Evolutionary conservation across 2,113 vertebrate genomes (phyloP).

Genomic region (Thamnophis sirtalis): DNA sequence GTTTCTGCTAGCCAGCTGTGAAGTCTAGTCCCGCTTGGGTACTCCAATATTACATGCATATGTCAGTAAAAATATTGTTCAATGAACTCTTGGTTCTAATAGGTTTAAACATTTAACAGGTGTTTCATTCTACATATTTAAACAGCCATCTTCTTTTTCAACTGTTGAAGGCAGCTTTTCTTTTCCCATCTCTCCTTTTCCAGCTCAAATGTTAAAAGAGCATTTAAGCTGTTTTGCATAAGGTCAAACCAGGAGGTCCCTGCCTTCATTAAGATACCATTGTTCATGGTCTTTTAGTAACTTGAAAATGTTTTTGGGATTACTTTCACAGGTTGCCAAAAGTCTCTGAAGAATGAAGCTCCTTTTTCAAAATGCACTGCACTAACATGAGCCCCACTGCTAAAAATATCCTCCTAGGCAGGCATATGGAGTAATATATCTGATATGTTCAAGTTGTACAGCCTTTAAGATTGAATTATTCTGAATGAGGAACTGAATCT

Average conservation of each 20-base stretch:
- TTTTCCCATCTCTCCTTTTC: not conserved
- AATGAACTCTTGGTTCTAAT: not conserved
- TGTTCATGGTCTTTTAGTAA: not conserved
- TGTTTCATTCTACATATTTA: not conserved
- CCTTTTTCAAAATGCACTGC: not conserved
- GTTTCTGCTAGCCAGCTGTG: not conserved
- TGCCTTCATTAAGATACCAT: not conserved
- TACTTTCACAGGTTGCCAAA: not conserved
- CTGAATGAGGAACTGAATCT: not conserved
- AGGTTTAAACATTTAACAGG: not conserved
- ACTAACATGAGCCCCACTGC: not conserved
- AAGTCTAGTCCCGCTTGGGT: not conserved
- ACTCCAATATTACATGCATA: not conserved
- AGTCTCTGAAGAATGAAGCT: not conserved
- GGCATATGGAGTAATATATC: not conserved
- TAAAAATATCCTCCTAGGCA: not conserved
- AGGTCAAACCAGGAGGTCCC: not conserved
- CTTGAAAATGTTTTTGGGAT: not conserved
- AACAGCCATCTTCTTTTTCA: not conserved
- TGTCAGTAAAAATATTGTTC: not conserved
- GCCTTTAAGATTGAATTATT: not conserved
- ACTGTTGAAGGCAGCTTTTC: not conserved
- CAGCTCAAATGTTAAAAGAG: not conserved
- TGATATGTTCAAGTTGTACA: not conserved
- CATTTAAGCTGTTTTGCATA: not conserved